Evolutionary conservation across 2,113 vertebrate genomes (phyloP).

Genomic region (Phodopus roborovskii): DNA sequence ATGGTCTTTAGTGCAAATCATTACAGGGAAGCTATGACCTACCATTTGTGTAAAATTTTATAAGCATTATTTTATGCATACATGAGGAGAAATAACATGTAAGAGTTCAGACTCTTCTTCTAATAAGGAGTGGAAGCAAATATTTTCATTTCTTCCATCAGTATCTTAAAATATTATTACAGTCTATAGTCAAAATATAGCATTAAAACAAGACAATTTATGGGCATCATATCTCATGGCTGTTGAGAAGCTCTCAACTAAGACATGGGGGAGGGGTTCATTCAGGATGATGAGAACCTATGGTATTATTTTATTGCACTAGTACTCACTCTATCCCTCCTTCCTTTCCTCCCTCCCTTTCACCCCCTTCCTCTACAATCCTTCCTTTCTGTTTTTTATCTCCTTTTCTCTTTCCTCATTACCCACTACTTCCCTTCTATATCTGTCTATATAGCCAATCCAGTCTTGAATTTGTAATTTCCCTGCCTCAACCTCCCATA

Average conservation of each 20-base stretch:
- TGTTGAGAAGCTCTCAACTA: constrained; percentile 4
- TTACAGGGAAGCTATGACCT: constrained; percentile 23
- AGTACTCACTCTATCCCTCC: too few species aligned
- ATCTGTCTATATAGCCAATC: background rate
- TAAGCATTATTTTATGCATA: constrained; percentile 21
- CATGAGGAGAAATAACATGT: constrained; percentile 21
- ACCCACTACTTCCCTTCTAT: background rate
- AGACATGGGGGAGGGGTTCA: background rate
- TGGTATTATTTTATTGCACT: background rate
- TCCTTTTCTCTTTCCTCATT: background rate
- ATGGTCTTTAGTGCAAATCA: constrained; percentile 21
- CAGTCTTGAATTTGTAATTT: background rate
- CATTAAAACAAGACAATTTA: constrained; percentile 28
- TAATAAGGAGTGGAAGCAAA: background rate
- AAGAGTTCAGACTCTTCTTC: background rate
- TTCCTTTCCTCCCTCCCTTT: rapidly evolving
- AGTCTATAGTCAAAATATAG: constrained; percentile 16
- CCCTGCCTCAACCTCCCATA: background rate
- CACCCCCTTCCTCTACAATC: background rate
- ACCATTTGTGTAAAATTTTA: background rate
- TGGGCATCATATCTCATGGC: background rate
- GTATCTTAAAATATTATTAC: background rate
- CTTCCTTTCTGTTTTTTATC: background rate
- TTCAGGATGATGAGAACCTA: background rate
- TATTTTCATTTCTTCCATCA: background rate